phyloP scores from a whole-genome alignment of 2,797 vertebrate species.

The Onychomys torridus region DNA sequence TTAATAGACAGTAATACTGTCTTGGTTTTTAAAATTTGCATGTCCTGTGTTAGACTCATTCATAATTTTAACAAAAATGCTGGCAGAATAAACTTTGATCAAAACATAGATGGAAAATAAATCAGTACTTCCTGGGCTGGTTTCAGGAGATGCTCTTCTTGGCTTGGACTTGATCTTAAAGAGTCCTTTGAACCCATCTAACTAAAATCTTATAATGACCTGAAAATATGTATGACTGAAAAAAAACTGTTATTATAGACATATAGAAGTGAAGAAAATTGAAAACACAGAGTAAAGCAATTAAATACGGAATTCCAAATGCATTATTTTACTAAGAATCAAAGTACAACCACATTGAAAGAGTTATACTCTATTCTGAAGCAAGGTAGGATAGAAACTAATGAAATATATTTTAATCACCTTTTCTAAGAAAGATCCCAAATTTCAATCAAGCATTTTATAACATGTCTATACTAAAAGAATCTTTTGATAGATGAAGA shows the following conservation, averaged over 20 bases:
- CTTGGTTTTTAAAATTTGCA: background rate
- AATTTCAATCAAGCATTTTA: constrained; percentile 25
- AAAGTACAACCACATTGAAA: constrained; percentile 49
- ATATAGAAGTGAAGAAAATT: background rate
- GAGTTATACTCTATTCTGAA: background rate
- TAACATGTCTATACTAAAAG: background rate
- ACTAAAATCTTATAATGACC: background rate
- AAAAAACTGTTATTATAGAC: no score
- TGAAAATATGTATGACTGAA: background rate
- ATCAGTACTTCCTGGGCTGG: background rate
- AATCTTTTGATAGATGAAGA: constrained; percentile 24
- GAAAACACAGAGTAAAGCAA: constrained; percentile 19
- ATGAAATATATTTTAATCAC: constrained; percentile 41
- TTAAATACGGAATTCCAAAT: constrained; percentile 1
- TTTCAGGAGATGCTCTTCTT: constrained; percentile 1
- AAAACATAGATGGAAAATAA: background rate
- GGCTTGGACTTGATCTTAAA: background rate
- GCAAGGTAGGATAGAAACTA: background rate
- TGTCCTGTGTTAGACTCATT: background rate
- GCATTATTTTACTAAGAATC: background rate
- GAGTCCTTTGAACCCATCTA: constrained; percentile 24
- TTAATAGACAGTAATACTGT: background rate
- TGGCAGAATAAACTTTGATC: background rate
- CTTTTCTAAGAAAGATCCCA: background rate
- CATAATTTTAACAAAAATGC: background rate